Conservation (phyloP, 2,113 vertebrate genomes). For the Myocastor coypus region DNA sequence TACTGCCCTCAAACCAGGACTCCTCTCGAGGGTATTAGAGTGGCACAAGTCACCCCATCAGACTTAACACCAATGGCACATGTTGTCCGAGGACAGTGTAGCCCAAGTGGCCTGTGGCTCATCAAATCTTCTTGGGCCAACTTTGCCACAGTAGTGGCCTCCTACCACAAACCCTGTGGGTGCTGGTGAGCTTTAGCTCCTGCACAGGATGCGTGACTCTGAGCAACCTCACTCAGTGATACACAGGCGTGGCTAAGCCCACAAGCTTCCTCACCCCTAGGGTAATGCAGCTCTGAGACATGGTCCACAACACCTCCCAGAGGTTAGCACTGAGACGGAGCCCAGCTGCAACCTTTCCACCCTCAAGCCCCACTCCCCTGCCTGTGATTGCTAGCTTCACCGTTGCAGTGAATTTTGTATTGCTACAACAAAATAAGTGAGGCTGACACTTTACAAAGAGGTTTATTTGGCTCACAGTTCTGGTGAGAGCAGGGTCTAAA, state of each 20-base stretch:
- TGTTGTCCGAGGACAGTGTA: fast-evolving
- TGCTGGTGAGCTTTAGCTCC: neutral
- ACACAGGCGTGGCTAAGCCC: neutral
- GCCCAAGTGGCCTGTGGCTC: neutral
- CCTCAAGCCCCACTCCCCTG: neutral
- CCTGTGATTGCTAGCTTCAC: neutral
- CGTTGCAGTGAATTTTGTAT: neutral
- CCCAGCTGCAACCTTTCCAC: neutral
- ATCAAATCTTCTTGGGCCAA: neutral
- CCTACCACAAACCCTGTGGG: neutral
- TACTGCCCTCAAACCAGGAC: neutral
- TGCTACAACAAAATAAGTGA: neutral
- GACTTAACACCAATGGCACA: too few species aligned
- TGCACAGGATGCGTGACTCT: neutral
- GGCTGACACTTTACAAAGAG: neutral
- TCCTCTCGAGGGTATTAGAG: neutral
- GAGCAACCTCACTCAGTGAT: neutral
- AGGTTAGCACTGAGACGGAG: neutral
- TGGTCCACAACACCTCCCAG: too few species aligned
- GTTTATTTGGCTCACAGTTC: neutral
- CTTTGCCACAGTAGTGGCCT: neutral
- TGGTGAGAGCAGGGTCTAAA: neutral
- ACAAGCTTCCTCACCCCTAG: neutral
- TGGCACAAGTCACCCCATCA: neutral
- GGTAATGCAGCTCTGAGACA: neutral